Conservation (phyloP, 1,140 invertebrate genomes). For the Lucilia cuprina region DNA sequence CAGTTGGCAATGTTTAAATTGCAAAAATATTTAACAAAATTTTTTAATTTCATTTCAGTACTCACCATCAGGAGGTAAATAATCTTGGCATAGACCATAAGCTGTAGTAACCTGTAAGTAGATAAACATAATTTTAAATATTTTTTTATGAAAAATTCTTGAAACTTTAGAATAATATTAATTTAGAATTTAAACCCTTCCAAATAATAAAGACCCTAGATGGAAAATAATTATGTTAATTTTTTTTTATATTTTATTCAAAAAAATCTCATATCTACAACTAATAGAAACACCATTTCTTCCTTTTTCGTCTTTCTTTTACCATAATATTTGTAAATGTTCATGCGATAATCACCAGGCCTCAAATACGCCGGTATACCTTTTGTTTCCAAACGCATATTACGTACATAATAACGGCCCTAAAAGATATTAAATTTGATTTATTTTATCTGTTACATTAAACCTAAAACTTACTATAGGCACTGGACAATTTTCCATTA, state of each 20-base stretch:
- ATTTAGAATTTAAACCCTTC: no score
- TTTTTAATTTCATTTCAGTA: constrained; percentile 40
- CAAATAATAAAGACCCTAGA: no score
- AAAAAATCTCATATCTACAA: neutral
- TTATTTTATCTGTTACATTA: no score
- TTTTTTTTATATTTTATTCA: neutral
- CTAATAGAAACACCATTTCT: neutral
- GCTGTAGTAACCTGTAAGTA: constrained; percentile 81
- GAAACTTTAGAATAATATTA: no score
- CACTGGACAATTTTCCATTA: constrained; percentile 25
- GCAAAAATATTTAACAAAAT: neutral
- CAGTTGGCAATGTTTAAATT: no score
- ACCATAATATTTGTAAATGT: neutral
- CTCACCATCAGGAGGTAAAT: constrained; percentile 85
- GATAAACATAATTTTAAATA: neutral
- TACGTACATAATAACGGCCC: constrained; percentile 12
- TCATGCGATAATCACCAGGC: constrained; percentile 16
- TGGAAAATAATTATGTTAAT: no score
- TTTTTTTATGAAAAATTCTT: no score
- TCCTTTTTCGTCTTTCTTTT: neutral
- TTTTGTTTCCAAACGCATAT: neutral
- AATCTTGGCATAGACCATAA: constrained; percentile 85
- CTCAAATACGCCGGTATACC: neutral
- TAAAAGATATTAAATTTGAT: neutral
- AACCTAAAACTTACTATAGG: neutral